A percentile compares a stretch with the other conserved stretches of the same genome.
phyloP scores from a whole-genome alignment of 2,888 invertebrate genomes.

The Pseudanteris insignis region DNA sequence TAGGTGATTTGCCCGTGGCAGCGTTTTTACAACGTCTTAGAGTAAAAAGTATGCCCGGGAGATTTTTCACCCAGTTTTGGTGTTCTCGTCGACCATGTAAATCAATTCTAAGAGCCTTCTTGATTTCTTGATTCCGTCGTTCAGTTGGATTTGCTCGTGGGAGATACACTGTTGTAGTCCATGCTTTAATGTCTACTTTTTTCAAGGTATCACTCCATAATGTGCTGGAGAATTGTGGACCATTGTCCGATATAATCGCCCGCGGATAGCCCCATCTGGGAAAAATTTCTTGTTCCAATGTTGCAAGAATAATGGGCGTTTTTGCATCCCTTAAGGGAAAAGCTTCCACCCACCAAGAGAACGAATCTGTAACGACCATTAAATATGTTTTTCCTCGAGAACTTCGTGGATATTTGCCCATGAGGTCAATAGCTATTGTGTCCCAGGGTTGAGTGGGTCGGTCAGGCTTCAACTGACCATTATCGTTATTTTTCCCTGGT shows the following conservation, averaged over 20 bases:
- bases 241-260: background rate
- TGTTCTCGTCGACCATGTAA: background rate
- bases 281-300: background rate
- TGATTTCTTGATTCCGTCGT: constrained; percentile 26
- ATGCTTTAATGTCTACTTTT: constrained; percentile 5
- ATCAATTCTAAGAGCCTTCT: constrained; percentile 7
- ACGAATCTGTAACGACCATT: background rate
- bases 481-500: too few relatives aligned
- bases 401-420: background rate
- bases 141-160: constrained; percentile 7
- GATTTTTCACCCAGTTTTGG: too few relatives aligned
- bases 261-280: background rate
- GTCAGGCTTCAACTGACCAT: too few relatives aligned
- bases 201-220: background rate
- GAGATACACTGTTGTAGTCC: constrained; percentile 34
- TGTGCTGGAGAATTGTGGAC: background rate
- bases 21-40: too few relatives aligned
- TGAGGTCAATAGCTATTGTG: background rate
- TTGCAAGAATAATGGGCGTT: background rate
- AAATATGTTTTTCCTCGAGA: background rate
- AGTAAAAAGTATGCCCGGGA: too few relatives aligned
- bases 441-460: too few relatives aligned
- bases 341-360: background rate
- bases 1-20: too few relatives aligned
- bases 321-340: background rate